Evolutionary conservation across 1,140 invertebrate species (phyloP).

Genomic region (Proctacanthus coquilletti): DNA sequence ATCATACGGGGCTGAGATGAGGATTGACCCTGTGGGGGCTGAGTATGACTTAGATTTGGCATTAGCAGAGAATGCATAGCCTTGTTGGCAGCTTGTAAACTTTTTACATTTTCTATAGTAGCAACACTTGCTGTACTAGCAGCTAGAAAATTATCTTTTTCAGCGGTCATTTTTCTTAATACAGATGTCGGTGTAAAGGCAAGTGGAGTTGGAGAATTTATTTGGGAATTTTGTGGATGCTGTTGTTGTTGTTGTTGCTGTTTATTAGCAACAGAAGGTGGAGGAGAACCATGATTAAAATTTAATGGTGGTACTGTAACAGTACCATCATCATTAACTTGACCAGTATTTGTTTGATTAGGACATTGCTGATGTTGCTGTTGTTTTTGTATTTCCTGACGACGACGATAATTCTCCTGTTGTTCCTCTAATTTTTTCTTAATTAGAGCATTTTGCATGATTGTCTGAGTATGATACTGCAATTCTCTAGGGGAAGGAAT

Average conservation of each 20-base stretch:
- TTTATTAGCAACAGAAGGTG: too few relatives aligned
- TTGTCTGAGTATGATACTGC: conserved; percentile 64
- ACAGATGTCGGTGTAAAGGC: conserved; percentile 84
- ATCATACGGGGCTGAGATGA: not conserved
- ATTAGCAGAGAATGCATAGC: not conserved
- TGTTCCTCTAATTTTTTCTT: conserved; percentile 78
- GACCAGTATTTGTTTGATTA: conserved; percentile 6
- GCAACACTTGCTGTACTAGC: not conserved
- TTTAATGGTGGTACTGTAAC: too few relatives aligned
- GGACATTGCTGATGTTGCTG: conserved; percentile 29
- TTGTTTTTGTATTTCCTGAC: conserved; percentile 48
- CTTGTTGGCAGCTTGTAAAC: not conserved
- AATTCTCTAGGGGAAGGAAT: conserved; percentile 70
- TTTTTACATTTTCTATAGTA: not conserved
- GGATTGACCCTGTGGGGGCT: conserved; percentile 9
- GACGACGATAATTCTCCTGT: conserved; percentile 60
- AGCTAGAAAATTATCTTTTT: conserved; percentile 41
- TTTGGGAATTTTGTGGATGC: conserved; percentile 16
- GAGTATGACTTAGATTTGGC: not conserved
- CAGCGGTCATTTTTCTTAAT: conserved; percentile 82
- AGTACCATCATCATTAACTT: conserved; percentile 8
- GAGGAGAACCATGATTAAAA: conserved; percentile 5
- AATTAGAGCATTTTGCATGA: conserved; percentile 66
- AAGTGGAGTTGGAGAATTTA: conserved; percentile 43
- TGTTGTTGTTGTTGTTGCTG: conserved; percentile 19